These are phyloP conservation scores for Tortricodes alternella DNA, from an alignment of 2,888 invertebrate species.

Conservation along the genomic window DNA sequence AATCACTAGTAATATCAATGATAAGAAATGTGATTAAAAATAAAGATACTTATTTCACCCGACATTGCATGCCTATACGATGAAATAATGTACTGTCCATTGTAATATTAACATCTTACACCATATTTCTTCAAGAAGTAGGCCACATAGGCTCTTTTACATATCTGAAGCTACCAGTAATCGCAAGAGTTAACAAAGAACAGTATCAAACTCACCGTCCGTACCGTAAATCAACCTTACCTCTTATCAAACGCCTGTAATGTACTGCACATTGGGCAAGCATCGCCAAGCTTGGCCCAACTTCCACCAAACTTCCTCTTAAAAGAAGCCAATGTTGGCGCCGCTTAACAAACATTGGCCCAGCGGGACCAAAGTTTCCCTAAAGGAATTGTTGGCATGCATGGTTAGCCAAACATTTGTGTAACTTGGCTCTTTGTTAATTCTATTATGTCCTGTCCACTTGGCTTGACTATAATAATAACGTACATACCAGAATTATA, in stretches of 20 bases:
- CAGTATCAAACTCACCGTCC: constrained; percentile 33
- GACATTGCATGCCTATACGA: too few species aligned
- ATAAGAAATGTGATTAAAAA: too few species aligned
- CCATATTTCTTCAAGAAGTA: background rate
- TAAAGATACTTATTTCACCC: too few species aligned
- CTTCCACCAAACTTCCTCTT: background rate
- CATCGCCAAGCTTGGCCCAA: constrained; percentile 20
- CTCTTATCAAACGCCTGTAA: constrained; percentile 53
- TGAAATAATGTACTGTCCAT: too few species aligned
- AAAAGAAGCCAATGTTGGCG: constrained; percentile 30
- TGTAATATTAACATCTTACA: too few species aligned
- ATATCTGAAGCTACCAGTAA: background rate
- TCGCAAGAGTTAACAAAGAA: background rate
- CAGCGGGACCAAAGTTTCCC: constrained; percentile 36
- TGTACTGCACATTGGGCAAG: constrained; percentile 22
- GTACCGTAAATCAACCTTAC: constrained; percentile 35
- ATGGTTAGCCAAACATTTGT: constrained; percentile 35
- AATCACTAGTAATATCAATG: too few species aligned
- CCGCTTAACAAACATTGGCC: constrained; percentile 38
- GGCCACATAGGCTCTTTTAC: background rate
- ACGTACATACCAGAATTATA: background rate
- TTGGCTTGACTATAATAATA: background rate
- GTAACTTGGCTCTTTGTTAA: constrained; percentile 28
- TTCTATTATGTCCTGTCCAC: constrained; percentile 1
- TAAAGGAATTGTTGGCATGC: constrained; percentile 51